Percentiles rank a stretch among this genome's conserved stretches.
Evolutionary conservation across 2,888 invertebrate genomes (phyloP).

Genomic region (Cephus nigrinus): DNA sequence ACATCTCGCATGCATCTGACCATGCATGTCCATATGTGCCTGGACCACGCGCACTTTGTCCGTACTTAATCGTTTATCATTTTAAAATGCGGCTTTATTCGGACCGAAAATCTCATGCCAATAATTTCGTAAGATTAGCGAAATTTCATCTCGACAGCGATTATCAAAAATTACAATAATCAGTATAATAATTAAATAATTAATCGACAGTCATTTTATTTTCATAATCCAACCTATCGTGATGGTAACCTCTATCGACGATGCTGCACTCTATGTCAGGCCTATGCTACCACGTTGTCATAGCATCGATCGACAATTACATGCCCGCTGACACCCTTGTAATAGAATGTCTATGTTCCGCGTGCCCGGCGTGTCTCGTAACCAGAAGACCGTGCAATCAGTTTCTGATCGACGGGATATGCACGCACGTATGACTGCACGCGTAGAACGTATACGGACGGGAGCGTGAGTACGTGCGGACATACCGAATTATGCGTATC

Average conservation of each 20-base stretch:
- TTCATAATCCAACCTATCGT: not conserved
- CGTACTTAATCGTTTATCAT: slow-evolving; percentile 36
- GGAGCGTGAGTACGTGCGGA: slow-evolving; percentile 10
- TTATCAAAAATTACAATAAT: not conserved
- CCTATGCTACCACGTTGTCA: slow-evolving; percentile 42
- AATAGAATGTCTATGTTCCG: slow-evolving; percentile 51
- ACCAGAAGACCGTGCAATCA: slow-evolving; percentile 56
- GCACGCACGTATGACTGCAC: slow-evolving; percentile 17
- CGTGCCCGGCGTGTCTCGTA: slow-evolving; percentile 56
- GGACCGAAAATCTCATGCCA: not conserved
- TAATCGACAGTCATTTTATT: not conserved
- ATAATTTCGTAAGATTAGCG: not conserved
- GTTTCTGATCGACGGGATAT: slow-evolving; percentile 44
- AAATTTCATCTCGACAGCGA: not conserved
- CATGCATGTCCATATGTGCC: slow-evolving; percentile 35
- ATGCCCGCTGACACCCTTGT: slow-evolving; percentile 51
- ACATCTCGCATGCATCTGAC: slow-evolving; percentile 33
- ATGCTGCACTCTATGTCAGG: not conserved
- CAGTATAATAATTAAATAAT: not conserved
- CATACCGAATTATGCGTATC: slow-evolving; percentile 41
- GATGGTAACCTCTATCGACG: not conserved
- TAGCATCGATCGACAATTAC: slow-evolving; percentile 46
- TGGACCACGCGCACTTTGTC: slow-evolving; percentile 31
- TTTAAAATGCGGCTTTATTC: slow-evolving; percentile 22
- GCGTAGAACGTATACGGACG: not conserved